Base-by-base conservation (phyloP, 2,888 invertebrate genomes). In the Sisyra terminalis region DNA sequence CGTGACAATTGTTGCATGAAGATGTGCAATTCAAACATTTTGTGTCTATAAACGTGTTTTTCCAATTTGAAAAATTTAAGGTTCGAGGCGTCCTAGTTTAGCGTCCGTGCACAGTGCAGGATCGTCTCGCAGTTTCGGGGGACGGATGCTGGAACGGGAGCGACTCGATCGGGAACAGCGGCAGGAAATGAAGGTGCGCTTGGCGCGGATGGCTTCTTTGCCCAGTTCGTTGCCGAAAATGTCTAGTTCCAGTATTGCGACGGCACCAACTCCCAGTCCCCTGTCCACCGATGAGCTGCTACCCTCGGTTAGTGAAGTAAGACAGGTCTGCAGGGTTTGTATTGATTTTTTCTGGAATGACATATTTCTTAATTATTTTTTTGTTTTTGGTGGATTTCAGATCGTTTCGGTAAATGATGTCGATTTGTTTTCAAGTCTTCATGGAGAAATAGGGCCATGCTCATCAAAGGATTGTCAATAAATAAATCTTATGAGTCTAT, bases 81-180 rank as follows among this genome's bases (percentile, higher is more conserved):
- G 85, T 73, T 85, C 85, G 58, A 73, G 86, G 70, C 77, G 86
- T 69, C 85, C 86, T 67, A 85, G 86, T 71, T 67, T 86, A 70
- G 81, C 79, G 51, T 87, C 86, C 49, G 71, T 87, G 54, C 86
- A 87, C 60, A 86, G 86, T 69, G 80, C 78, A 59, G 77, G 78
- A 52, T 85, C 81, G 47, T 74, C 84, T 48, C 74, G 82, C 57
- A 86, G 85, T 63, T 86, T 83, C 64, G 84, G 85, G 57, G 73
- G 81, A 51, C 73, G 76, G 58, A 70, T 81, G 48, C 82, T 83
- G 63, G 87, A 87, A 59, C 71, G 77, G 51, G 87, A 87, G 56
- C 64, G 81, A 45, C 84, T 82, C 57, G 82, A 85, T 58, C 84
- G 84, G 58, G 84, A 85, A 56, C 74, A 81, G 54, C 65, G 85